These are phyloP conservation scores for Rhinella marina DNA, from an alignment of 2,797 vertebrate genomes.

Conservation along the genomic window DNA sequence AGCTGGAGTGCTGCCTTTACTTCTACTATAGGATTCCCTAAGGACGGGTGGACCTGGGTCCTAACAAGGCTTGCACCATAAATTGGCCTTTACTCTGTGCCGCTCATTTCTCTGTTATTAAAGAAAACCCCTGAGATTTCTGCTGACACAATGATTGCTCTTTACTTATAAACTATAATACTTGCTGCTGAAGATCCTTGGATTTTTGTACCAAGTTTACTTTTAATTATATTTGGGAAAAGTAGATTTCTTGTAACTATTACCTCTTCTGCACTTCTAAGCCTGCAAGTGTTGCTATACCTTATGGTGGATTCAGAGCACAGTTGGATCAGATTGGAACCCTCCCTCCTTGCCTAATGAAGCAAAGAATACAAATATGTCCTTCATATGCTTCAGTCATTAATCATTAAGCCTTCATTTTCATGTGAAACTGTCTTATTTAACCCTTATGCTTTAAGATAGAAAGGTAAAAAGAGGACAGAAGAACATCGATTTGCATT, in stretches of 20 bases:
- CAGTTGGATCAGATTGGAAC: conserved; percentile 43
- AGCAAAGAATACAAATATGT: conserved; percentile 59
- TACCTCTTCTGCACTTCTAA: not conserved
- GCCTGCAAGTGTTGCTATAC: conserved; percentile 29
- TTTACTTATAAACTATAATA: conserved; percentile 8
- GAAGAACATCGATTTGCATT: not conserved
- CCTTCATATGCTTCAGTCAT: conserved; percentile 59
- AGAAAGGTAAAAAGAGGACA: conserved; percentile 22
- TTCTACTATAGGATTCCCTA: too few relatives aligned
- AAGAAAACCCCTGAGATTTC: not conserved
- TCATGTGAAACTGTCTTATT: conserved; percentile 45
- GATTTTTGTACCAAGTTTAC: conserved; percentile 12
- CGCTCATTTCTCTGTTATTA: not conserved
- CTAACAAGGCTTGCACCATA: too few relatives aligned
- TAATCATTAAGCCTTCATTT: conserved; percentile 56
- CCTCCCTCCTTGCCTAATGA: conserved; percentile 56
- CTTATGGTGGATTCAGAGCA: conserved; percentile 43
- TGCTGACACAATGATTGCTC: conserved; percentile 9
- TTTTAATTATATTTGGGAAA: conserved; percentile 50
- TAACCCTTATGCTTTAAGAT: conserved; percentile 23
- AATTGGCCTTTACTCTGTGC: too few relatives aligned
- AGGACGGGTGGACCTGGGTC: too few relatives aligned
- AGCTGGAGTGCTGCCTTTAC: too few relatives aligned
- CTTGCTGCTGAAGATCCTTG: conserved; percentile 10
- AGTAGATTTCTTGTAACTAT: conserved; percentile 10